A percentile compares a stretch with the other conserved stretches of the same genome.
These are phyloP conservation scores for Physella acuta DNA, from an alignment of 1,140 invertebrate genomes.

Conservation along the genomic window DNA sequence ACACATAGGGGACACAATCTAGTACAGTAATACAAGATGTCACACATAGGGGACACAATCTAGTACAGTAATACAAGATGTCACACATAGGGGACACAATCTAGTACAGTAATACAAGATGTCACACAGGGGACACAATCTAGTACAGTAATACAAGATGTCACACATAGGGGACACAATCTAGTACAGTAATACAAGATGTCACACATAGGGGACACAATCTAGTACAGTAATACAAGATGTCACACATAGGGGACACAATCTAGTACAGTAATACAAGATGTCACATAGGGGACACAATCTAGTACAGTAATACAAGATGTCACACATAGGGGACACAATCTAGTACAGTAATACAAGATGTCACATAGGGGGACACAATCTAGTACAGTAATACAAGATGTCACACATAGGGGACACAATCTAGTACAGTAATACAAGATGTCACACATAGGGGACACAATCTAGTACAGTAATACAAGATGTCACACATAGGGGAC, in stretches of 20 bases:
- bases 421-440: slow-evolving; percentile 35
- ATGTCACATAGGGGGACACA: too few relatives aligned
- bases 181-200: slow-evolving; percentile 39
- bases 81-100: slow-evolving; percentile 56
- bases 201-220: slow-evolving; percentile 57
- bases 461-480: slow-evolving; percentile 35
- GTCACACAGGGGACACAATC: slow-evolving; percentile 53
- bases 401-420: slow-evolving; percentile 58
- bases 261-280: slow-evolving; percentile 36
- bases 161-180: slow-evolving; percentile 56
- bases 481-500: slow-evolving; percentile 58
- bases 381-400: slow-evolving; percentile 38
- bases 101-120: slow-evolving; percentile 31
- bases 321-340: slow-evolving; percentile 58
- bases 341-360: slow-evolving; percentile 36
- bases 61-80: slow-evolving; percentile 41
- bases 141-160: slow-evolving; percentile 41
- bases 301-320: slow-evolving; percentile 35
- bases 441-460: slow-evolving; percentile 59
- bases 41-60: slow-evolving; percentile 56
- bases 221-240: slow-evolving; percentile 35
- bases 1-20: slow-evolving; percentile 55
- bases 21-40: slow-evolving; percentile 42
- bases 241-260: slow-evolving; percentile 58
- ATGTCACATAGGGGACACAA: too few relatives aligned